These are phyloP conservation scores for Micrastur ruficollis DNA, from an alignment of 2,797 vertebrate genomes.

Conservation along the genomic window DNA sequence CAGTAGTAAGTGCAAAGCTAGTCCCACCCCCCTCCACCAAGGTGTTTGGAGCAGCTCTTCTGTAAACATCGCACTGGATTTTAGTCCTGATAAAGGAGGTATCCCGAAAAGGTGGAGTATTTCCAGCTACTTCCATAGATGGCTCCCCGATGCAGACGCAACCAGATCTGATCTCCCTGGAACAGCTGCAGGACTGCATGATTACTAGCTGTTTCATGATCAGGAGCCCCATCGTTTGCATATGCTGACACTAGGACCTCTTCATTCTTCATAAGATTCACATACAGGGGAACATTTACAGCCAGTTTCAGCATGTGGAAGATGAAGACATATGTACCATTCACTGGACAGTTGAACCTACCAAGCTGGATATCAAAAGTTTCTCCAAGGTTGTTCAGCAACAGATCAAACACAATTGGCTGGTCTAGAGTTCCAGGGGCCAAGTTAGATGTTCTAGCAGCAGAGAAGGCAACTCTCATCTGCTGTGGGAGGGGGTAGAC, in stretches of 20 bases:
- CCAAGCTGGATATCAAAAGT: constrained; percentile 91
- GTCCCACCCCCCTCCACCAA: constrained; percentile 63
- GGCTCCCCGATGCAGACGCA: constrained; percentile 92
- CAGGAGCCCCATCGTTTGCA: constrained; percentile 95
- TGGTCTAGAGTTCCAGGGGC: constrained; percentile 96
- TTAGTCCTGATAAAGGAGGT: constrained; percentile 96
- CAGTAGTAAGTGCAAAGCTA: constrained; percentile 68
- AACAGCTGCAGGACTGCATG: constrained; percentile 92
- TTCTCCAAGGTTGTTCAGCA: constrained; percentile 92
- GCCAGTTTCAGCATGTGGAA: constrained; percentile 98
- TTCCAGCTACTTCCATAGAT: constrained; percentile 99
- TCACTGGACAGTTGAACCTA: constrained; percentile 90
- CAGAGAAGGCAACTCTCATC: constrained; percentile 93
- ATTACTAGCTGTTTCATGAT: constrained; percentile 96
- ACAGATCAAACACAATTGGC: constrained; percentile 92
- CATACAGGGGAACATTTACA: constrained; percentile 91
- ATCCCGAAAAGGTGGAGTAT: constrained; percentile 98
- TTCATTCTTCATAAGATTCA: constrained; percentile 97
- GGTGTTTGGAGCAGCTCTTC: constrained; percentile 61
- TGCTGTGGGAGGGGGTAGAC: constrained; percentile 88
- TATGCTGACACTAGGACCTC: constrained; percentile 96
- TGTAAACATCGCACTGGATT: constrained; percentile 61
- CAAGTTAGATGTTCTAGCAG: constrained; percentile 92
- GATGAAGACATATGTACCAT: constrained; percentile 94
- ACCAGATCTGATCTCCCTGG: constrained; percentile 95